Percentiles rank a stretch among this genome's conserved stretches.
phyloP scores from a whole-genome alignment of 2,888 invertebrate species.

The Drosophila vallismaia region DNA sequence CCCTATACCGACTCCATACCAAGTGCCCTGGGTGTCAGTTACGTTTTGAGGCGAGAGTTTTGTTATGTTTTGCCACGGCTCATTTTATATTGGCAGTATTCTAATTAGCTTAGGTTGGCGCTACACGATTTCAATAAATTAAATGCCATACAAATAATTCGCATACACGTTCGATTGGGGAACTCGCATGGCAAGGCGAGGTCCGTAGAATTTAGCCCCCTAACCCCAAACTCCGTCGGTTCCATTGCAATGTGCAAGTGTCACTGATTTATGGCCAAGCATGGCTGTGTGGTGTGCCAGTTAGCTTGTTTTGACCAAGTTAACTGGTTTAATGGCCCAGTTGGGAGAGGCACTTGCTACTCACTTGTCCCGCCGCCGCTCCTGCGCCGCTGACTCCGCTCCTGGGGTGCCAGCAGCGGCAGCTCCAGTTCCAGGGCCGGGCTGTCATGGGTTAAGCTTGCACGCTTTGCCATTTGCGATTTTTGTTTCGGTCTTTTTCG shows the following conservation, averaged over 20 bases:
- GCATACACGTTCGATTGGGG: conserved; percentile 52
- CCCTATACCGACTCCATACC: neutral
- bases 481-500: conserved; percentile 4
- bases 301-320: conserved; percentile 66
- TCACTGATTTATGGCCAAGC: conserved; percentile 73
- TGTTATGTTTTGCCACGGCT: neutral
- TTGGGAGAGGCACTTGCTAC: conserved; percentile 49
- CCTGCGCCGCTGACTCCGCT: conserved; percentile 41
- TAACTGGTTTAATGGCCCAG: conserved; percentile 70
- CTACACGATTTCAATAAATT: conserved; percentile 71
- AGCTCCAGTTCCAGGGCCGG: conserved; percentile 41
- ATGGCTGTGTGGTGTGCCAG: conserved; percentile 36
- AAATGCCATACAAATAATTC: conserved; percentile 54
- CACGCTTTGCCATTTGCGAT: conserved; percentile 47
- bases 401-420: conserved; percentile 63
- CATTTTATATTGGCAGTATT: conserved; percentile 44
- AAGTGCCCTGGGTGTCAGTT: conserved; percentile 5
- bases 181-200: conserved; percentile 14
- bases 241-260: conserved; percentile 69
- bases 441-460: conserved; percentile 47
- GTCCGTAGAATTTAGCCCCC: conserved; percentile 19
- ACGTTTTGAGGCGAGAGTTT: conserved; percentile 13
- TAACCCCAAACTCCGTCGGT: conserved; percentile 19
- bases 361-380: conserved; percentile 57
- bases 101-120: conserved; percentile 54